Conservation (phyloP, 37 sponge, comb jelly and placozoan genomes). For the Dysidea cf. avara region DNA sequence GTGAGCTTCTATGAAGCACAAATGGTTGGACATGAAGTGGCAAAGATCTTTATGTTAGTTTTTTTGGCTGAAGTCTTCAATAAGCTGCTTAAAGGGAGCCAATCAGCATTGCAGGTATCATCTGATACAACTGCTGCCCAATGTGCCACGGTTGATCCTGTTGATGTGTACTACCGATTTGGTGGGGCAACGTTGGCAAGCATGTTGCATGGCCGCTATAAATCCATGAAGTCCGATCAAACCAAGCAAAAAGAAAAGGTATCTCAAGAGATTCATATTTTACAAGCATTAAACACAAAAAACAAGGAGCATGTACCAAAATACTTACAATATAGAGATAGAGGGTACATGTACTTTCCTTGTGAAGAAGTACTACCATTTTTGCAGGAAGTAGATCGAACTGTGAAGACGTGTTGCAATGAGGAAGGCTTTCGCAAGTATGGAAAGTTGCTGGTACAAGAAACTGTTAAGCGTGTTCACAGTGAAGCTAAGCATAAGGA, state of each 20-base stretch:
- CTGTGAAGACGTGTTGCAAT: constrained; percentile 4
- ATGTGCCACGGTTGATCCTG: not conserved
- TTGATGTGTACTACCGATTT: constrained; percentile 15
- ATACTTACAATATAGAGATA: constrained; percentile 19
- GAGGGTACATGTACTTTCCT: constrained; percentile 35
- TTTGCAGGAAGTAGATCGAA: not conserved
- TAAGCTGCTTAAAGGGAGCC: not conserved
- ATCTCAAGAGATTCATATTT: constrained; percentile 4
- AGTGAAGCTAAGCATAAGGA: too few relatives aligned
- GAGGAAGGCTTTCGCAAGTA: not conserved
- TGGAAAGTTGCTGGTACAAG: not conserved
- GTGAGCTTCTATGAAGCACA: too few relatives aligned
- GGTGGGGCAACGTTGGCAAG: constrained; percentile 13
- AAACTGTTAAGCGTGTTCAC: not conserved
- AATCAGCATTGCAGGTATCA: too few relatives aligned
- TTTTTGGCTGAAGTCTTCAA: constrained; percentile 2
- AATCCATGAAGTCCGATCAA: not conserved
- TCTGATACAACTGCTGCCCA: not conserved
- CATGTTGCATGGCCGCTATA: constrained; percentile 12
- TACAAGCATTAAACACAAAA: not conserved
- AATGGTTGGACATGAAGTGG: not conserved
- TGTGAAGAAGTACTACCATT: constrained; percentile 4
- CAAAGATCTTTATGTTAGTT: constrained; percentile 5
- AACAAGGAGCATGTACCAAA: constrained; percentile 16
- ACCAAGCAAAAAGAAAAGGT: constrained; percentile 13